These are phyloP conservation scores for Xyrauchen texanus DNA, from an alignment of 2,113 vertebrate genomes.

Conservation along the genomic window DNA sequence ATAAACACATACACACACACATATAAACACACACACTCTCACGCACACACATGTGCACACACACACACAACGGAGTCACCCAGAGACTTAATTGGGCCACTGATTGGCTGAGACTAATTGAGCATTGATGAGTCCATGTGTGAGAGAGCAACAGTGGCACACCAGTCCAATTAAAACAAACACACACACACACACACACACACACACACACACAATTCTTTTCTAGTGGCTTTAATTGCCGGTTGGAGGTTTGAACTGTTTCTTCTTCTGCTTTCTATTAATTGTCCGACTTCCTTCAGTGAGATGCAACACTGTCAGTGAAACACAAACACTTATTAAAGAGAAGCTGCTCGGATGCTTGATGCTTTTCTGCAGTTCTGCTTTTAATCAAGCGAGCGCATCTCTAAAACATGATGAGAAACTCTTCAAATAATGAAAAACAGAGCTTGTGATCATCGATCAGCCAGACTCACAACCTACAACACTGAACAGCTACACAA, in stretches of 20 bases:
- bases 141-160: conserved; percentile 49
- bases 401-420: conserved; percentile 1
- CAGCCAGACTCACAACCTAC: not conserved
- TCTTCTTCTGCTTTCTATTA: conserved; percentile 62
- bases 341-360: conserved; percentile 1
- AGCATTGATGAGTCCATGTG: conserved; percentile 54
- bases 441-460: not conserved
- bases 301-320: conserved; percentile 32
- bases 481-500: conserved; percentile 7
- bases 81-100: conserved; percentile 67
- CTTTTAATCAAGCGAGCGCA: not conserved
- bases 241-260: conserved; percentile 63
- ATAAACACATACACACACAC: conserved; percentile 60
- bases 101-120: conserved; percentile 76
- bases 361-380: not conserved
- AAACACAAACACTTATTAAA: conserved; percentile 52
- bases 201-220: conserved; percentile 24
- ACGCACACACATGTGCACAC: conserved; percentile 54
- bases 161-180: conserved; percentile 73
- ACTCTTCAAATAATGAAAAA: not conserved
- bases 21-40: conserved; percentile 62
- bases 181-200: conserved; percentile 20
- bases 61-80: conserved; percentile 40
- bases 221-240: conserved; percentile 70
- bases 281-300: conserved; percentile 52